These are phyloP conservation scores for Kryptolebias ocellatus DNA, from an alignment of 2,797 vertebrate genomes.

Conservation along the genomic window DNA sequence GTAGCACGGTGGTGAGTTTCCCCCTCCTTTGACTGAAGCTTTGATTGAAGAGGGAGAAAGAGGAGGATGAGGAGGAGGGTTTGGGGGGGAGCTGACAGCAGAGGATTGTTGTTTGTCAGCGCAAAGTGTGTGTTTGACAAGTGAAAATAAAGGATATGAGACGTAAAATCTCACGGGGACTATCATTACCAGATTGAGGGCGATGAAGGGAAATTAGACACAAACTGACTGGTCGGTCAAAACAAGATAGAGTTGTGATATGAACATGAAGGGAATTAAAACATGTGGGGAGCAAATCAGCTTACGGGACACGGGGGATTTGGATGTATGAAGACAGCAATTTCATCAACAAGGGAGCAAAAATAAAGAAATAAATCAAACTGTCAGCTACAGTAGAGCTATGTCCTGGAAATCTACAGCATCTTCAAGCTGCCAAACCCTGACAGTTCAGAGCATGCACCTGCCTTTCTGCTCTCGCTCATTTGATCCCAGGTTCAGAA, in stretches of 20 bases:
- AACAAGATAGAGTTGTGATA: slow-evolving; percentile 43
- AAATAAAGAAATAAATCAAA: slow-evolving; percentile 14
- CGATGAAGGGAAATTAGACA: slow-evolving; percentile 39
- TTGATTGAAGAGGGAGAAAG: slow-evolving; percentile 62
- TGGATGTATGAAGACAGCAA: slow-evolving; percentile 18
- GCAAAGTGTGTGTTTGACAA: slow-evolving; percentile 54
- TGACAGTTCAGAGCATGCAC: slow-evolving; percentile 46
- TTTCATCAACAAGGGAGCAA: slow-evolving; percentile 26
- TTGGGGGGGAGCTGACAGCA: slow-evolving; percentile 17
- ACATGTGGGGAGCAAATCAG: slow-evolving; percentile 61
- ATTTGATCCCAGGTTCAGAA: slow-evolving; percentile 1
- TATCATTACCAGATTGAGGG: slow-evolving; percentile 29
- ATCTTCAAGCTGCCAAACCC: neutral
- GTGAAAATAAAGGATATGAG: slow-evolving; percentile 45
- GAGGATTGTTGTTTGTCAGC: slow-evolving; percentile 37
- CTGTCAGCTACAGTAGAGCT: slow-evolving; percentile 14
- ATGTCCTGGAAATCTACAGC: neutral
- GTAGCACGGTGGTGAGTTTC: slow-evolving; percentile 51
- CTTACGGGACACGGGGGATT: slow-evolving; percentile 49
- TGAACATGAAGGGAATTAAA: slow-evolving; percentile 55
- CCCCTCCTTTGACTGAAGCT: slow-evolving; percentile 48
- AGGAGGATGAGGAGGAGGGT: slow-evolving; percentile 30
- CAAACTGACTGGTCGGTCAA: slow-evolving; percentile 47
- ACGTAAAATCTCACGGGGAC: slow-evolving; percentile 39
- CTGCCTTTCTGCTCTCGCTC: slow-evolving; percentile 33